phyloP scores from a whole-genome alignment of 1,140 invertebrate species.

The Bombus terrestris region DNA sequence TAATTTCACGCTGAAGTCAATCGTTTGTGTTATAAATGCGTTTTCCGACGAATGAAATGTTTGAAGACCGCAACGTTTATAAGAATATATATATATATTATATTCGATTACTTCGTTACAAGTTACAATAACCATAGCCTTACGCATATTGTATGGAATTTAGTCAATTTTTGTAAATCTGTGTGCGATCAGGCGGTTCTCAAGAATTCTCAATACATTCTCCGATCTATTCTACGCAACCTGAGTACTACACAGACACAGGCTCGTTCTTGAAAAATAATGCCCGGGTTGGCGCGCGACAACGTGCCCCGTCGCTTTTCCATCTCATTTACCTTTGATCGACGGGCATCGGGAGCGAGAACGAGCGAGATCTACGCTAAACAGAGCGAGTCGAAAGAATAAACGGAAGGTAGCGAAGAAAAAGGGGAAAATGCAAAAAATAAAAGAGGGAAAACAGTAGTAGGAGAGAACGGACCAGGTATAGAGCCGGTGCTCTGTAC shows the following conservation, averaged over 20 bases:
- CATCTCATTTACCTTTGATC: constrained; percentile 32
- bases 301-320: not conserved
- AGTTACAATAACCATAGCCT: too few relatives aligned
- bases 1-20: too few relatives aligned
- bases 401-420: not conserved
- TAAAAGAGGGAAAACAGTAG: not conserved
- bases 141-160: too few relatives aligned
- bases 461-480: not conserved
- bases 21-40: too few relatives aligned
- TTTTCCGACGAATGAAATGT: too few relatives aligned
- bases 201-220: too few relatives aligned
- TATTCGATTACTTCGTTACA: too few relatives aligned
- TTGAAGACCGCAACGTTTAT: too few relatives aligned
- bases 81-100: too few relatives aligned
- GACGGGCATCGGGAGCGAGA: not conserved
- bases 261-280: constrained; percentile 1
- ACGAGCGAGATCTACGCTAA: not conserved
- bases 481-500: constrained; percentile 39
- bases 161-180: too few relatives aligned
- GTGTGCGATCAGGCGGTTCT: too few relatives aligned
- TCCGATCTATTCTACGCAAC: too few relatives aligned
- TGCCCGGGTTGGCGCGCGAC: not conserved
- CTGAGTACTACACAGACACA: not conserved
- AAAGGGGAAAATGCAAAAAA: not conserved
- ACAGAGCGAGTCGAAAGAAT: not conserved